These are phyloP conservation scores for Notarius lentiginosus DNA, from an alignment of 2,113 vertebrate species.

Conservation along the genomic window DNA sequence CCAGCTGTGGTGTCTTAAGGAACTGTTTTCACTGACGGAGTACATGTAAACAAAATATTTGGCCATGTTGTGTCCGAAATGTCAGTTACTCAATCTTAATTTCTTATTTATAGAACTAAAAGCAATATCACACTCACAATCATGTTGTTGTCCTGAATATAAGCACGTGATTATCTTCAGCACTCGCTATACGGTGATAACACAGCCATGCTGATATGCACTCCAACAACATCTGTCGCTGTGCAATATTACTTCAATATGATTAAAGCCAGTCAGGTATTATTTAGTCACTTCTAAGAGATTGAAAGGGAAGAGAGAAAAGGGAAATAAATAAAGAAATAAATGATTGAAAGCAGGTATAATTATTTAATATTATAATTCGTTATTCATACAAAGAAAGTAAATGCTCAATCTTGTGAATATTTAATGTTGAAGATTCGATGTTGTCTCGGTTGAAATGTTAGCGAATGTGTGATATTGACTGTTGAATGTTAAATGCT, in stretches of 20 bases:
- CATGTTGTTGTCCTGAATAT: not conserved
- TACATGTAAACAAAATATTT: not conserved
- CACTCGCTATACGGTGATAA: not conserved
- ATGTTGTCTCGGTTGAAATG: not conserved
- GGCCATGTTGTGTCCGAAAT: not conserved
- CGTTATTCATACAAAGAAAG: not conserved
- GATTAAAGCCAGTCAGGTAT: not conserved
- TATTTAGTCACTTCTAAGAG: not conserved
- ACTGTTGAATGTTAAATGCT: not conserved
- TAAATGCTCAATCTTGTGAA: not conserved
- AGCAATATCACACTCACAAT: not conserved
- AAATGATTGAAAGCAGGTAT: not conserved
- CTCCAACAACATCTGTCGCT: not conserved
- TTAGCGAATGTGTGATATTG: not conserved
- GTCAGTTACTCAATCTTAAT: not conserved
- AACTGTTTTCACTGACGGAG: not conserved
- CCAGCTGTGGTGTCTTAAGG: not conserved
- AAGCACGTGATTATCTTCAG: not conserved
- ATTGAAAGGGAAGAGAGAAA: not conserved
- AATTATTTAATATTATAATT: not conserved
- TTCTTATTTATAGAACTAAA: not conserved
- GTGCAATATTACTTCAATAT: not conserved
- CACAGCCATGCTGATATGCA: not conserved
- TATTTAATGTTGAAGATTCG: not conserved
- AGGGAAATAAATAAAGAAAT: not conserved